These are phyloP conservation scores for Parnassius orleans DNA, from an alignment of 2,888 invertebrate genomes.

Conservation along the genomic window DNA sequence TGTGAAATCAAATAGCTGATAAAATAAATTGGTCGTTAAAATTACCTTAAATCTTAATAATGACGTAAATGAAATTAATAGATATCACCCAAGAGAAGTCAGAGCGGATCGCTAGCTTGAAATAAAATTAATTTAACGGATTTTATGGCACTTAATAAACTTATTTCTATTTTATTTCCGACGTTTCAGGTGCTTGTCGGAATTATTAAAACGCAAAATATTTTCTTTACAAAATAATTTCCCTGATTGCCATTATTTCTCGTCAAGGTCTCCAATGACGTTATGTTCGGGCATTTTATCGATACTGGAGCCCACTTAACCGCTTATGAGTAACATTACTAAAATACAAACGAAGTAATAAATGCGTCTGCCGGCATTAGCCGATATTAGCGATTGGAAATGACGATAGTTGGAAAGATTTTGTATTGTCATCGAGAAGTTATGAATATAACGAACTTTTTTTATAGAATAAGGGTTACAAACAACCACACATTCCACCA, in stretches of 20 bases:
- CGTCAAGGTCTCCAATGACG: slow-evolving; percentile 38
- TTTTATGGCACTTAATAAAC: too few species aligned
- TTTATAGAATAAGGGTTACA: neutral
- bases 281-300: slow-evolving; percentile 27
- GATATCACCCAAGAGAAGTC: too few species aligned
- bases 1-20: too few species aligned
- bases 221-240: slow-evolving; percentile 25
- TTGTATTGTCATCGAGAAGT: neutral
- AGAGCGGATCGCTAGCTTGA: too few species aligned
- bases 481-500: too few species aligned
- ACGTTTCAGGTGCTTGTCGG: too few species aligned
- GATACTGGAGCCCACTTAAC: slow-evolving; percentile 34
- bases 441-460: neutral
- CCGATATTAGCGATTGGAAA: slow-evolving; percentile 11
- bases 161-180: too few species aligned
- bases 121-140: too few species aligned
- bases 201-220: too few species aligned
- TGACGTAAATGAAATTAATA: too few species aligned
- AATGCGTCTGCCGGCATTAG: slow-evolving; percentile 20
- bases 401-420: neutral
- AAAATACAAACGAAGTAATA: slow-evolving; percentile 36
- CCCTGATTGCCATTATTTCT: slow-evolving; percentile 32
- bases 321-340: slow-evolving; percentile 38
- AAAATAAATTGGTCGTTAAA: too few species aligned
- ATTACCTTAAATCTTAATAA: too few species aligned